phyloP scores from a whole-genome alignment of 2,797 vertebrate species.

The Sebastes kiyomatsui region DNA sequence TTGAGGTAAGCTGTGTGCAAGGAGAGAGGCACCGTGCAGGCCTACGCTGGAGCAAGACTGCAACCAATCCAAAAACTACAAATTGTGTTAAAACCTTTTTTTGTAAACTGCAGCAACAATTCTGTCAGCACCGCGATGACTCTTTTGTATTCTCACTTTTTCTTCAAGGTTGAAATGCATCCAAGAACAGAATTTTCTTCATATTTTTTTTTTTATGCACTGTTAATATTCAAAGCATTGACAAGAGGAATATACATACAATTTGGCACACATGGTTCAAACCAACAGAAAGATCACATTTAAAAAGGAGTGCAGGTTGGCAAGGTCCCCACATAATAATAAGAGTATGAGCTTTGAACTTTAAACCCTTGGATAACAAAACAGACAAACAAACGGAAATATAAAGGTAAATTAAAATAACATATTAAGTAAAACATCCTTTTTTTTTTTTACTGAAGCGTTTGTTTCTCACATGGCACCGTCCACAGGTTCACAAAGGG shows the following conservation, averaged over 20 bases:
- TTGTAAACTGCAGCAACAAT: slow-evolving; percentile 68
- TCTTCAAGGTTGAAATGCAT: slow-evolving; percentile 72
- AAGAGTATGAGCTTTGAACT: slow-evolving; percentile 80
- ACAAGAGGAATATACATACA: slow-evolving; percentile 81
- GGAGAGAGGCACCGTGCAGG: slow-evolving; percentile 69
- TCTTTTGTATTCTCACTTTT: slow-evolving; percentile 56
- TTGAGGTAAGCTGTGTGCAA: slow-evolving; percentile 73
- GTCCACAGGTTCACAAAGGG: slow-evolving; percentile 84
- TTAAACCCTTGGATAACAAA: slow-evolving; percentile 82
- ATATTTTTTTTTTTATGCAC: slow-evolving; percentile 75
- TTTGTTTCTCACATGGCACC: slow-evolving; percentile 83
- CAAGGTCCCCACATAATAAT: slow-evolving; percentile 68
- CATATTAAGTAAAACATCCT: slow-evolving; percentile 79
- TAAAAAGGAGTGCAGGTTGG: slow-evolving; percentile 76
- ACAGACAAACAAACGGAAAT: slow-evolving; percentile 61
- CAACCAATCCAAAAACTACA: slow-evolving; percentile 59
- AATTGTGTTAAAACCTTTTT: slow-evolving; percentile 46
- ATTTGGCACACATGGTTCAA: slow-evolving; percentile 86
- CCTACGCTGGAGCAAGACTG: slow-evolving; percentile 54
- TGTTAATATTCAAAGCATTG: slow-evolving; percentile 83
- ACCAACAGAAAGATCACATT: slow-evolving; percentile 83
- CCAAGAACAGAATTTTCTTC: slow-evolving; percentile 70
- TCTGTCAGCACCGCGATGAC: slow-evolving; percentile 70
- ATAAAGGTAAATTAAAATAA: slow-evolving; percentile 78
- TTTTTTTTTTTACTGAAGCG: slow-evolving; percentile 71